Evolutionary conservation across 2,888 invertebrate genomes (phyloP).

Genomic region (Volucella inanis): DNA sequence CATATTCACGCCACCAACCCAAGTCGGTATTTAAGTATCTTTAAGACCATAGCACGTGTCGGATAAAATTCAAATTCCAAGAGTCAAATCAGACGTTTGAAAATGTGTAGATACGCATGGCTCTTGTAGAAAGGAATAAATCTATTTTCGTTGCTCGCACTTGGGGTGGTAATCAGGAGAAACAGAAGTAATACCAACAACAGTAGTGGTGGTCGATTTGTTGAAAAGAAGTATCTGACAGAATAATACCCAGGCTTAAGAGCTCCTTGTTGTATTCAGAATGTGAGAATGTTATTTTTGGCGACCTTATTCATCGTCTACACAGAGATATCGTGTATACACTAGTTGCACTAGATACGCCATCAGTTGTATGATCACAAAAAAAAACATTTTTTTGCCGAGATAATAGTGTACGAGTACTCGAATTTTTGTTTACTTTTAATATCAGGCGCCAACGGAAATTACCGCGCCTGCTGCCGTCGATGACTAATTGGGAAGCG

Average conservation of each 20-base stretch:
- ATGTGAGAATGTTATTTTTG: constrained; percentile 20
- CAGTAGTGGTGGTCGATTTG: neutral
- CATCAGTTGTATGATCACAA: no score
- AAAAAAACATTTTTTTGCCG: neutral
- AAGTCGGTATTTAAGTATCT: neutral
- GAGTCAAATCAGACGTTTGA: constrained; percentile 23
- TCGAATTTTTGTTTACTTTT: constrained; percentile 17
- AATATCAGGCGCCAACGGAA: constrained; percentile 41
- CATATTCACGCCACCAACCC: neutral
- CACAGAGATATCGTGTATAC: neutral
- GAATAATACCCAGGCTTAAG: constrained; percentile 12
- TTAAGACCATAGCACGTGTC: constrained; percentile 18
- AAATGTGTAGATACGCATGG: neutral
- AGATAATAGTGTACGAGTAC: constrained; percentile 26
- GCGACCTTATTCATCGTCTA: constrained; percentile 11
- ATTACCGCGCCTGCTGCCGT: neutral
- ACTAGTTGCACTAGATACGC: neutral
- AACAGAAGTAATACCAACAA: neutral
- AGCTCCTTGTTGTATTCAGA: neutral
- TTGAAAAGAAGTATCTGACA: constrained; percentile 10
- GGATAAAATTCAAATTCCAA: constrained; percentile 7
- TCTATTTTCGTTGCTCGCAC: constrained; percentile 31
- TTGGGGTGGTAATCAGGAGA: neutral
- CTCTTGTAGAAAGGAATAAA: constrained; percentile 10
- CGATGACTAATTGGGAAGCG: constrained; percentile 29